These are phyloP conservation scores for Pemphredon lugubris DNA, from an alignment of 2,888 invertebrate genomes.

Conservation along the genomic window DNA sequence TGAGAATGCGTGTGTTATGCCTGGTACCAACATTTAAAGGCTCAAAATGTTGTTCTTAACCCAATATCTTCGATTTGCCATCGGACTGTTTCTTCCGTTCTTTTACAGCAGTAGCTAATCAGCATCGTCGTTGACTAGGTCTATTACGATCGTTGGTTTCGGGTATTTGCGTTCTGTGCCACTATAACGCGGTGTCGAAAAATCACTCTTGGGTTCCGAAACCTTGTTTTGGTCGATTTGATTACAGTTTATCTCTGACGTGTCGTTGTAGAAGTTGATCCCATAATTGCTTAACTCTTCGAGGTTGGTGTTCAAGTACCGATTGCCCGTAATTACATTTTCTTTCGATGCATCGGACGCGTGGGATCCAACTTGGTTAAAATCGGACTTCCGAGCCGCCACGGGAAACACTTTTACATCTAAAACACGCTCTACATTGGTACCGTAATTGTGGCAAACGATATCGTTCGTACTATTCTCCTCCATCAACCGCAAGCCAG, in stretches of 20 bases:
- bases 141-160: slow-evolving; percentile 32
- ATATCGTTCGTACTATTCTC: neutral
- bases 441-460: neutral
- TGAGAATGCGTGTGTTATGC: too few relatives aligned
- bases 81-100: too few relatives aligned
- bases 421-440: neutral
- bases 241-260: slow-evolving; percentile 43
- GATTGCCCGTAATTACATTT: slow-evolving; percentile 16
- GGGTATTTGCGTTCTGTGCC: slow-evolving; percentile 20
- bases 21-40: too few relatives aligned
- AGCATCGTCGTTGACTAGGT: slow-evolving; percentile 36
- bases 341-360: slow-evolving; percentile 25
- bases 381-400: neutral
- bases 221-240: neutral
- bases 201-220: neutral
- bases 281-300: slow-evolving; percentile 21
- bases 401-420: neutral
- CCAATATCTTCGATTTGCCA: too few relatives aligned
- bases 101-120: too few relatives aligned
- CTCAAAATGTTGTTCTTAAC: too few relatives aligned
- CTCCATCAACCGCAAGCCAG: slow-evolving; percentile 19
- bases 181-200: neutral
- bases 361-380: neutral
- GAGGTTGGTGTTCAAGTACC: neutral
- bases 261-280: slow-evolving; percentile 16